Conservation (phyloP, 2,797 vertebrate genomes). For the Garrulus glandarius region DNA sequence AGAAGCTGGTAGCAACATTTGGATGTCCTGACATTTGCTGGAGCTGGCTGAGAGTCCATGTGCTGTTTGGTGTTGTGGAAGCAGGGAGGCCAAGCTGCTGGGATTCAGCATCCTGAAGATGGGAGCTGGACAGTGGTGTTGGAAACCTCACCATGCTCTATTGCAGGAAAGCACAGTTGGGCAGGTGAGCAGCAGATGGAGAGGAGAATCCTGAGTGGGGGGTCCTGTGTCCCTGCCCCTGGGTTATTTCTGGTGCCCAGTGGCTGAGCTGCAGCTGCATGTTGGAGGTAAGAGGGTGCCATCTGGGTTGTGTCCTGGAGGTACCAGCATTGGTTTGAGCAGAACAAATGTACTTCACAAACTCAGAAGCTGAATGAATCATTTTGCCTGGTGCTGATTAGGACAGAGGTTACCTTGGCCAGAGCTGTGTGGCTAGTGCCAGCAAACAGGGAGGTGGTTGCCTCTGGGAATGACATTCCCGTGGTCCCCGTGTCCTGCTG, state of each 20-base stretch:
- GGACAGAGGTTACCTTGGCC: background rate
- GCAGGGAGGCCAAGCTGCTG: background rate
- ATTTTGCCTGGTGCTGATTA: background rate
- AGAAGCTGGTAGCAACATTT: background rate
- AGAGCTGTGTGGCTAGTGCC: background rate
- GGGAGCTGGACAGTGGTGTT: background rate
- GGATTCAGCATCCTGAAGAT: background rate
- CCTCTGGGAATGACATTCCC: background rate
- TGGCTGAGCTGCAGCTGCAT: background rate
- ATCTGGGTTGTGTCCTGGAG: background rate
- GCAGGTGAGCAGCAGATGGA: background rate
- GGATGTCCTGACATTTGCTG: background rate
- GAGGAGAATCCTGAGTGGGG: background rate
- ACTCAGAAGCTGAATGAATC: background rate
- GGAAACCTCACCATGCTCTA: background rate
- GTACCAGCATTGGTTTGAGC: background rate
- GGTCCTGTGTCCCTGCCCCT: background rate
- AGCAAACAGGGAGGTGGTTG: background rate
- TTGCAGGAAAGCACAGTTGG: accelerated
- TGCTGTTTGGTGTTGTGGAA: background rate
- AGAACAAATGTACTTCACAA: background rate
- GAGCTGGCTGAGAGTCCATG: background rate
- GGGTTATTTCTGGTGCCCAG: background rate
- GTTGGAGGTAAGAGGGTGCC: background rate
- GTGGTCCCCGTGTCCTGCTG: background rate